Conservation (phyloP, 2,113 vertebrate species). For the Syngnathus scovelli region DNA sequence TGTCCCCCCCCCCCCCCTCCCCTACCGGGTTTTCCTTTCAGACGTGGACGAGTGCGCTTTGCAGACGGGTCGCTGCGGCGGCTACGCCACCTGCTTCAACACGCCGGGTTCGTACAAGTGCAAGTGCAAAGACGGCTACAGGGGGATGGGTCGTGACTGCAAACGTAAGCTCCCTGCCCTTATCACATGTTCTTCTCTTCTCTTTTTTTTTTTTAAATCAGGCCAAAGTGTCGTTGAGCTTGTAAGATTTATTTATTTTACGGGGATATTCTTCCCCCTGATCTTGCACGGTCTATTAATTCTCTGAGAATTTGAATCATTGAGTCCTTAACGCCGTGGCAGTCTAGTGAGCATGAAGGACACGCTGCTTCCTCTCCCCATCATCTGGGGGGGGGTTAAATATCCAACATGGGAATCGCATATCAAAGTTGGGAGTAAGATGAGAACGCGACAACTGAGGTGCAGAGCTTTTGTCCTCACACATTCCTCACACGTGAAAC, state of each 20-base stretch:
- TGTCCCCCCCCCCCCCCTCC: background rate
- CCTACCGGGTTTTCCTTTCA: constrained; percentile 54
- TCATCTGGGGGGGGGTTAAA: constrained; percentile 22
- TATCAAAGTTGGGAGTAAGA: constrained; percentile 63
- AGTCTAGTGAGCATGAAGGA: constrained; percentile 26
- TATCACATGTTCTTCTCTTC: background rate
- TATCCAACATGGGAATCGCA: constrained; percentile 56
- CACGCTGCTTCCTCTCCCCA: background rate
- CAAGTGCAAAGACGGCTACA: constrained; percentile 88
- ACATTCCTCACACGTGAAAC: constrained; percentile 40
- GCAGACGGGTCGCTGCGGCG: constrained; percentile 79
- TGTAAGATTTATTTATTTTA: constrained; percentile 26
- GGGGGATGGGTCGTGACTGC: constrained; percentile 81
- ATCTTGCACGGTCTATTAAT: constrained; percentile 34
- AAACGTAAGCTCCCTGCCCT: constrained; percentile 72
- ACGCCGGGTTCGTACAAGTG: constrained; percentile 89
- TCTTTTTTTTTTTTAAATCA: constrained; percentile 30
- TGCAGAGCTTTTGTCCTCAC: constrained; percentile 35
- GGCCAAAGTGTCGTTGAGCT: constrained; percentile 22
- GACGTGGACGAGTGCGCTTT: constrained; percentile 88
- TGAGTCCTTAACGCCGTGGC: constrained; percentile 35
- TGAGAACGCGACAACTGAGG: constrained; percentile 52
- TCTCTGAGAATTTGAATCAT: constrained; percentile 33
- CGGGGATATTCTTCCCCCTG: constrained; percentile 18
- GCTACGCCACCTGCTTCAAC: constrained; percentile 85